Evolutionary conservation across 2,797 vertebrate species (phyloP).

Genomic region (Buceros bicornis): DNA sequence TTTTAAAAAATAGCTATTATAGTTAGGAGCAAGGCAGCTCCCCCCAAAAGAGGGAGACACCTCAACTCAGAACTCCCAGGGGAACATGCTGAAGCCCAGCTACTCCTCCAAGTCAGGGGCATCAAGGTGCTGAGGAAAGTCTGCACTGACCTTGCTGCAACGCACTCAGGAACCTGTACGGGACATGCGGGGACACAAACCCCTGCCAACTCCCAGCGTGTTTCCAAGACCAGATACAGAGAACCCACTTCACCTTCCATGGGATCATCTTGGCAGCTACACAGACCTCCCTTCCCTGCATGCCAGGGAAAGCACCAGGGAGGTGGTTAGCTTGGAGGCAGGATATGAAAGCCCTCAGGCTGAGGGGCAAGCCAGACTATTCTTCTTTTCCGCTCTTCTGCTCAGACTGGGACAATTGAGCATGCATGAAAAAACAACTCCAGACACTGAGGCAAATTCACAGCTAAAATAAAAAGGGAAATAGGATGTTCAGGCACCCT

Average conservation of each 20-base stretch:
- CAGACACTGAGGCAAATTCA: neutral
- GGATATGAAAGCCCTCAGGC: neutral
- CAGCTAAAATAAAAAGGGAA: neutral
- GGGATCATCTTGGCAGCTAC: fast-evolving
- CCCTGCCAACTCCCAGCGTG: neutral
- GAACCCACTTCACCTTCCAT: neutral
- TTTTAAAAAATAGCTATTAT: neutral
- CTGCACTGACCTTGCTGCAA: neutral
- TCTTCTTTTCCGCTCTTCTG: neutral
- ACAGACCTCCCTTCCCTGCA: neutral
- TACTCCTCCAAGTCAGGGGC: neutral
- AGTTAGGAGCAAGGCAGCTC: neutral
- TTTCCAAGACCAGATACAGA: neutral
- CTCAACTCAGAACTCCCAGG: neutral
- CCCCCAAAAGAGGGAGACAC: neutral
- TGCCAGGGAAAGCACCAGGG: neutral
- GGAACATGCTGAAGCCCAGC: fast-evolving
- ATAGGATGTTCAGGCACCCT: neutral
- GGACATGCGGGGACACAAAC: neutral
- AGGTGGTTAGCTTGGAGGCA: neutral
- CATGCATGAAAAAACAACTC: fast-evolving
- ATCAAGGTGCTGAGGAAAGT: neutral
- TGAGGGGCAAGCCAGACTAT: neutral
- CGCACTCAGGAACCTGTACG: fast-evolving
- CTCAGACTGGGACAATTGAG: neutral